Evolutionary conservation across 2,797 vertebrate genomes (phyloP).

Genomic region (Poecilia wingei): DNA sequence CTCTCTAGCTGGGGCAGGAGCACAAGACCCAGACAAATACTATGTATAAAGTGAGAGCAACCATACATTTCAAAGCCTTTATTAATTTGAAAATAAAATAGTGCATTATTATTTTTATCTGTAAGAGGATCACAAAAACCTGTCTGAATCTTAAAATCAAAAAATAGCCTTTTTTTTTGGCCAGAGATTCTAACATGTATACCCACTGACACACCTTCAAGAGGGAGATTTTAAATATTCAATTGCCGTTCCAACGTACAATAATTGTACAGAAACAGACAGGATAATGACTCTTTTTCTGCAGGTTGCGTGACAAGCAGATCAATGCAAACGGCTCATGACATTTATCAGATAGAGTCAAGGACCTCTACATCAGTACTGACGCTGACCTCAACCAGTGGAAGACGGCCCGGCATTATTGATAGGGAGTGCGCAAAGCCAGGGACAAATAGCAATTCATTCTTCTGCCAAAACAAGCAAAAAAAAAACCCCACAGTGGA

Average conservation of each 20-base stretch:
- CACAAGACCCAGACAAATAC: conserved; percentile 28
- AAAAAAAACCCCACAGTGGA: conserved; percentile 19
- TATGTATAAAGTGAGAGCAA: conserved; percentile 7
- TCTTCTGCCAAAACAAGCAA: conserved; percentile 12
- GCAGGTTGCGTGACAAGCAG: conserved; percentile 62
- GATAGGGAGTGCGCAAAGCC: conserved; percentile 53
- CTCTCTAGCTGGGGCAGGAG: conserved; percentile 19
- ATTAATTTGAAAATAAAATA: conserved; percentile 10
- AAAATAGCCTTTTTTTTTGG: background rate
- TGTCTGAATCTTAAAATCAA: background rate
- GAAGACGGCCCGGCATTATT: conserved; percentile 65
- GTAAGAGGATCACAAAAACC: background rate
- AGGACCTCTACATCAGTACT: conserved; percentile 73
- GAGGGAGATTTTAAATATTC: conserved; percentile 9
- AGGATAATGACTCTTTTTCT: conserved; percentile 49
- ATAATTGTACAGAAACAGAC: conserved; percentile 27
- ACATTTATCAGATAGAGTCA: conserved; percentile 78
- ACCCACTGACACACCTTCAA: conserved; percentile 3
- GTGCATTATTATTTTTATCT: conserved; percentile 8
- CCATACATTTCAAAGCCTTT: background rate
- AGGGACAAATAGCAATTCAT: conserved; percentile 38
- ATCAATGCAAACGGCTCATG: conserved; percentile 77
- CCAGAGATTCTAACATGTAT: conserved; percentile 10
- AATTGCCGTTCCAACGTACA: conserved; percentile 17
- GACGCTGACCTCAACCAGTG: conserved; percentile 59